Percentiles rank a stretch among this genome's conserved stretches.
Conservation (phyloP, 2,888 invertebrate genomes). For the Drosophila kambysellisi region DNA sequence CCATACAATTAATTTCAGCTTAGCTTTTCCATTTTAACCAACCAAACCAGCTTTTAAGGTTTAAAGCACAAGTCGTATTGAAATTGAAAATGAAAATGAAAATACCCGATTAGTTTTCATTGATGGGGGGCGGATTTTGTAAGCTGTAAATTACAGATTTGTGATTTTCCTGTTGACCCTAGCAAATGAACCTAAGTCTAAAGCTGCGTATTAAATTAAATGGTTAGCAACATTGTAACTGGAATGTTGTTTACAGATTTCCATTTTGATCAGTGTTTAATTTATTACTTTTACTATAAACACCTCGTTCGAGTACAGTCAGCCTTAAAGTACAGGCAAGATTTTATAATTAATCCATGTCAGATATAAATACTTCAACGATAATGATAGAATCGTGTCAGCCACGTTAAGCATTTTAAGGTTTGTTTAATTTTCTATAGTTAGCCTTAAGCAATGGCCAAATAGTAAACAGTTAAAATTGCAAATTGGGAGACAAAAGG, state of each 20-base stretch:
- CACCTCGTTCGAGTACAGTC: neutral
- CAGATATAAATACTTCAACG: neutral
- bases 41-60: neutral
- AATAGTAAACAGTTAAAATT: neutral
- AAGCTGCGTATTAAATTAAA: neutral
- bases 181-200: neutral
- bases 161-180: slow-evolving; percentile 15
- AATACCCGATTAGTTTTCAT: slow-evolving; percentile 6
- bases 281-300: neutral
- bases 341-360: neutral
- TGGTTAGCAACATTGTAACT: no score
- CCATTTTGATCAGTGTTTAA: neutral
- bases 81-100: slow-evolving; percentile 3
- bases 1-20: slow-evolving; percentile 34
- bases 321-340: no score
- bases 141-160: neutral
- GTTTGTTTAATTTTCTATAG: neutral
- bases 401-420: neutral
- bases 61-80: slow-evolving; percentile 9
- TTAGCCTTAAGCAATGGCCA: neutral
- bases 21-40: slow-evolving; percentile 22
- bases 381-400: neutral
- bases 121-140: neutral
- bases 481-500: slow-evolving; percentile 5
- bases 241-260: neutral